Evolutionary conservation across 2,113 vertebrate genomes (phyloP).

Genomic region (Cololabis saira): DNA sequence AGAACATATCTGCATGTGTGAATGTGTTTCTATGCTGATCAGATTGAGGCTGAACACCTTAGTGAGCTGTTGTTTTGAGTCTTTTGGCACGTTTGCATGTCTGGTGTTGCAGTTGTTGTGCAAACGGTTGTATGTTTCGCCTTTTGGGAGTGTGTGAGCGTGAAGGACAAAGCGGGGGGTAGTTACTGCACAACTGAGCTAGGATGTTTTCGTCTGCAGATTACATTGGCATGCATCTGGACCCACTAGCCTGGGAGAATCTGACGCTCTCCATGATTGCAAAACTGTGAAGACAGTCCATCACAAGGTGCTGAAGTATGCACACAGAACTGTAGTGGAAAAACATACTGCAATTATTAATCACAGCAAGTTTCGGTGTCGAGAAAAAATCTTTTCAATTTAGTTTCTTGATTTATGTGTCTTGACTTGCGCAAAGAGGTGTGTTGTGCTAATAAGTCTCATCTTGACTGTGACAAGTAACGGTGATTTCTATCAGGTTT

Average conservation of each 20-base stretch:
- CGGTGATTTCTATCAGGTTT: slow-evolving; percentile 76
- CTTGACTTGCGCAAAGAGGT: slow-evolving; percentile 55
- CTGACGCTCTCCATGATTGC: too few relatives aligned
- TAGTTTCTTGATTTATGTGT: slow-evolving; percentile 42
- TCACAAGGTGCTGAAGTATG: slow-evolving; percentile 27
- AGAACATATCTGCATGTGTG: slow-evolving; percentile 33
- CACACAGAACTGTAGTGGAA: neutral
- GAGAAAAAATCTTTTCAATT: slow-evolving; percentile 31
- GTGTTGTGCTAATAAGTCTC: slow-evolving; percentile 26
- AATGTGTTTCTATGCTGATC: slow-evolving; percentile 43
- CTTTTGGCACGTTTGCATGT: slow-evolving; percentile 9
- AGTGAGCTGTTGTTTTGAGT: slow-evolving; percentile 23
- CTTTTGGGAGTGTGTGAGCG: slow-evolving; percentile 20
- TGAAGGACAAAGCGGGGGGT: neutral
- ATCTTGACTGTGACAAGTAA: slow-evolving; percentile 78
- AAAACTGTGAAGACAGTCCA: slow-evolving; percentile 35
- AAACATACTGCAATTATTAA: slow-evolving; percentile 12
- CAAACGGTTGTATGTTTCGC: slow-evolving; percentile 31
- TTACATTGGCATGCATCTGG: slow-evolving; percentile 44
- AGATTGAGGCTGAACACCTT: slow-evolving; percentile 25
- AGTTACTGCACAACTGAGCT: slow-evolving; percentile 42
- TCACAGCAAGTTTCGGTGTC: slow-evolving; percentile 15
- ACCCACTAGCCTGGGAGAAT: slow-evolving; percentile 50
- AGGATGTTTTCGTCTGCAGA: slow-evolving; percentile 45
- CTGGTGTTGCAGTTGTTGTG: slow-evolving; percentile 38